Evolutionary conservation across 1,140 invertebrate species (phyloP), one percentile per base, ranked within the genome.

Genomic region (Penaeus indicus): DNA sequence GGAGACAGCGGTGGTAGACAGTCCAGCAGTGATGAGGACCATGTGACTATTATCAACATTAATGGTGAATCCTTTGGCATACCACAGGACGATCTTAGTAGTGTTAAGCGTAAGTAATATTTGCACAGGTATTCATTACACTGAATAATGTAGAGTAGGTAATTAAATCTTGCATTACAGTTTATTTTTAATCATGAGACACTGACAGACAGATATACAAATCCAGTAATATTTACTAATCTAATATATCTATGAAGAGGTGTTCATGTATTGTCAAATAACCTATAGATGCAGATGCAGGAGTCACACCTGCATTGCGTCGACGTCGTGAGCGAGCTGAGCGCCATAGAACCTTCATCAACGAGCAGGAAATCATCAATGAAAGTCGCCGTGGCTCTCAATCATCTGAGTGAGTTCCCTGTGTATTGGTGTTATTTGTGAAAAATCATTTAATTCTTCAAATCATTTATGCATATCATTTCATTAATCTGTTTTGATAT

Each of bases 321-420:
- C 93, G 96, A 86, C 93, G 96, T 84, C 93, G 96, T 69, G 96
- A 96, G 92, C 94, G 96, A 85, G 96, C 96, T 11, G 96, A 97
- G 92, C 94, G 96, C 90, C 96, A 97, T 92, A 94, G 95, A 89
- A 96, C 95, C 91, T 96, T 97, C 92, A 95, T 97, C 91, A 95
- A 95, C 92, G 96, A 97, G 92, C 96, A 96, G 92, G 95, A 93
- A 91, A 90, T 90, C 25, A 86, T 90, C 60, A 90, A 86, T 25
- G 90, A 91, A 63, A 85, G 86, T 54, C 83, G 89, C 5, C 88
- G 91, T 16, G 69, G 90, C 25, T 91, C 91, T 25, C 85, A 88
- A 67, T 90, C 91, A 22, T 89, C 90, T 32, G 91, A 91, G 78
- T 88, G 32, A 88, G 86, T 69, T 18, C n/a, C 2, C 10, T 27